These are phyloP conservation scores for Tetheella fluctuosa DNA, from an alignment of 2,888 invertebrate genomes.

Conservation along the genomic window DNA sequence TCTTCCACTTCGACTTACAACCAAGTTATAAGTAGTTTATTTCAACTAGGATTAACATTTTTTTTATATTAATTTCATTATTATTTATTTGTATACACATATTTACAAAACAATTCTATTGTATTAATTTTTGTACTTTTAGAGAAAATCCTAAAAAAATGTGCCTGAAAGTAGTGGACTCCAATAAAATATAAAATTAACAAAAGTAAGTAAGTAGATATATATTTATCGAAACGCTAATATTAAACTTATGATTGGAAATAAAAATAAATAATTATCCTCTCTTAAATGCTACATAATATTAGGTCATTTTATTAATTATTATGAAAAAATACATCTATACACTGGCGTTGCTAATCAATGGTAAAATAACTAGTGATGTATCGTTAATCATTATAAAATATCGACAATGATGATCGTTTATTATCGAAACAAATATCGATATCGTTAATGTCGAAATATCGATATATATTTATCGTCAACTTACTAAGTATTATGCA, in stretches of 20 bases:
- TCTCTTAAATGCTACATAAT: constrained; percentile 29
- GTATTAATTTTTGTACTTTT: constrained; percentile 47
- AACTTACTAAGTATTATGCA: constrained; percentile 56
- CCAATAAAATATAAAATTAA: constrained; percentile 36
- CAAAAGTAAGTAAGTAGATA: constrained; percentile 16
- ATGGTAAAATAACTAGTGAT: constrained; percentile 54
- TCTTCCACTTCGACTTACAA: constrained; percentile 56
- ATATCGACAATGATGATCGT: constrained; percentile 34
- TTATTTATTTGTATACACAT: constrained; percentile 73
- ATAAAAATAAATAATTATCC: constrained; percentile 57
- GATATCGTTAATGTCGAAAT: constrained; percentile 28
- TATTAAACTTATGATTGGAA: constrained; percentile 32
- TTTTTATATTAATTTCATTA: constrained; percentile 61
- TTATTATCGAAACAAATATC: constrained; percentile 27
- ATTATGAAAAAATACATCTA: constrained; percentile 41
- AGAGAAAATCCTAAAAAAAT: constrained; percentile 28
- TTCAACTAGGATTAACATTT: constrained; percentile 40
- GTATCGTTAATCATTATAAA: constrained; percentile 38
- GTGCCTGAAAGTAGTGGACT: constrained; percentile 27
- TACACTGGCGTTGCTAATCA: constrained; percentile 56
- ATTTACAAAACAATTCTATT: constrained; percentile 77
- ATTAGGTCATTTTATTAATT: constrained; percentile 18
- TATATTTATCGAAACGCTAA: constrained; percentile 22
- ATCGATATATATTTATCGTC: constrained; percentile 16
- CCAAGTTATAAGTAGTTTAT: constrained; percentile 54